phyloP scores from a whole-genome alignment of 2,113 vertebrate species.

The Isurus oxyrinchus region DNA sequence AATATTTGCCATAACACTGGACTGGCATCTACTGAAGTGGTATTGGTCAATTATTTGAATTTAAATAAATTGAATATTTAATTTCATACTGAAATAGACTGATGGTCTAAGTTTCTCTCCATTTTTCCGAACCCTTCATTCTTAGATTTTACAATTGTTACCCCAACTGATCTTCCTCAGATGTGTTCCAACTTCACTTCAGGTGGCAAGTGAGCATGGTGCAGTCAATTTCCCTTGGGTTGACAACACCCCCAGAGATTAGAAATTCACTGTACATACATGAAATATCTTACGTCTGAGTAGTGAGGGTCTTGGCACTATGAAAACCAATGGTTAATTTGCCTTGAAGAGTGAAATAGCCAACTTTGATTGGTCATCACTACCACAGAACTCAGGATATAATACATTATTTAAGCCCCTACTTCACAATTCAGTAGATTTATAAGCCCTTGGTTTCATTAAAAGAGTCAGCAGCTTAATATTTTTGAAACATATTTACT shows the following conservation, averaged over 20 bases:
- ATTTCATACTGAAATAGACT: neutral
- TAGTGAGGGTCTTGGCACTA: neutral
- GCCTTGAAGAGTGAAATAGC: neutral
- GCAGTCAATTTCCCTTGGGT: neutral
- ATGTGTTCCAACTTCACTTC: neutral
- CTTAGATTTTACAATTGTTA: neutral
- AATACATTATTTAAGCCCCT: neutral
- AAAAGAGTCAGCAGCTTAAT: neutral
- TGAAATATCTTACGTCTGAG: neutral
- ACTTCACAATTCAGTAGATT: neutral
- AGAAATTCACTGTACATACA: neutral
- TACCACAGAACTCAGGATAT: neutral
- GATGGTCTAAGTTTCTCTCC: neutral
- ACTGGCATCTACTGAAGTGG: neutral
- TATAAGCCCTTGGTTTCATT: neutral
- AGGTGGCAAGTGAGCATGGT: too few relatives aligned
- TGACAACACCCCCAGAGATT: neutral
- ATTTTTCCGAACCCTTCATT: neutral
- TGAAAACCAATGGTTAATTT: neutral
- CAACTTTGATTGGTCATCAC: neutral
- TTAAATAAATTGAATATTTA: neutral
- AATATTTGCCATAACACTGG: neutral
- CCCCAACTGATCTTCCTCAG: neutral
- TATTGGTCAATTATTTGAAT: neutral
- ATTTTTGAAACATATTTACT: neutral